Conservation (phyloP, 2,797 vertebrate genomes). For the Dendrocincla fuliginosa region DNA sequence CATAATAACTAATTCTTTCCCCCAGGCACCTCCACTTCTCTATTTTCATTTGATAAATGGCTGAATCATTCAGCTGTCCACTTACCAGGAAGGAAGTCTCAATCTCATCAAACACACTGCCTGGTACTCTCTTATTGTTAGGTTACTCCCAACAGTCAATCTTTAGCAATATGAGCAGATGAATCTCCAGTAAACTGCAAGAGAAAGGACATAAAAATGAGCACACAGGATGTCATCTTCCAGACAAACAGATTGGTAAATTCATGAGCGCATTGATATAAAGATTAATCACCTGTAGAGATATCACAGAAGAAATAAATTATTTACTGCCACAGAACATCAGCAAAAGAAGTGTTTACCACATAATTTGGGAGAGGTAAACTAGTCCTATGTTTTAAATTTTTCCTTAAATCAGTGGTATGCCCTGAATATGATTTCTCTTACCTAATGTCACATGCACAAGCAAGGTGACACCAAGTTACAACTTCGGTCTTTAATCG, state of each 20-base stretch:
- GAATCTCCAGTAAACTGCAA: not conserved
- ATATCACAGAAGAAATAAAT: not conserved
- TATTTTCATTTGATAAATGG: not conserved
- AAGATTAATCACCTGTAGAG: not conserved
- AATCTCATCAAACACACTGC: not conserved
- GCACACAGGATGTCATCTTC: not conserved
- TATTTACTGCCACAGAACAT: not conserved
- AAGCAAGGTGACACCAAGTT: not conserved
- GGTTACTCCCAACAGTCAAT: not conserved
- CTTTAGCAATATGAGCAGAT: not conserved
- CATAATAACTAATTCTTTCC: not conserved
- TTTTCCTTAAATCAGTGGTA: not conserved
- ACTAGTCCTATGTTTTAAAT: not conserved
- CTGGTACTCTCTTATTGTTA: not conserved
- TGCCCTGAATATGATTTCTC: not conserved
- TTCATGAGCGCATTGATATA: not conserved
- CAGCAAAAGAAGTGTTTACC: not conserved
- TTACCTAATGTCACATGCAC: not conserved
- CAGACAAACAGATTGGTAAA: not conserved
- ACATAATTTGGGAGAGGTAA: not conserved
- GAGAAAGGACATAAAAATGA: not conserved
- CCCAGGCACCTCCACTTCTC: not conserved
- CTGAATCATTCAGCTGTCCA: not conserved
- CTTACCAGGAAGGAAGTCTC: not conserved
- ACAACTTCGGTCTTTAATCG: not conserved